A percentile compares a stretch with the other conserved stretches of the same genome.
Evolutionary conservation across 2,113 vertebrate genomes (phyloP).

Genomic region (Myotis yumanensis): DNA sequence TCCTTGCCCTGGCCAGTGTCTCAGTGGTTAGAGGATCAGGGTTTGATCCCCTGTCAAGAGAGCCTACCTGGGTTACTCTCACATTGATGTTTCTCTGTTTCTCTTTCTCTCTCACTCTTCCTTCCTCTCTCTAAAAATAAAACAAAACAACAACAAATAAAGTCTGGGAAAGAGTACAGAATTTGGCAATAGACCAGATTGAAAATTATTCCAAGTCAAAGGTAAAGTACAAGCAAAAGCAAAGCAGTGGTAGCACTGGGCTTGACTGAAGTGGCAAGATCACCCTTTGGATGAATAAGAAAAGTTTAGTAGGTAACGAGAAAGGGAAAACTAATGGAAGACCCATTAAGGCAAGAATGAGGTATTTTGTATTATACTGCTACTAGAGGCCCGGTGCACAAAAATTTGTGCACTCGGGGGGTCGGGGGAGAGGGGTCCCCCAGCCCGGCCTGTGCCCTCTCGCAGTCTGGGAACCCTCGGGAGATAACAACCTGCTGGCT

Average conservation of each 20-base stretch:
- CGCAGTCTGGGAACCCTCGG: no score
- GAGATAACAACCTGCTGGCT: no score
- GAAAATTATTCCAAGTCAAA: neutral
- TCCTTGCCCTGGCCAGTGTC: neutral
- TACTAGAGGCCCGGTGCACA: no score
- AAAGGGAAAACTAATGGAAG: neutral
- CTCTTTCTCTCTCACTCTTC: neutral
- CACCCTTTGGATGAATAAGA: neutral
- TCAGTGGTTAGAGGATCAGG: neutral
- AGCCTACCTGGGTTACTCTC: neutral
- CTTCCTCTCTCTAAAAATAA: neutral
- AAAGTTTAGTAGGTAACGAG: neutral
- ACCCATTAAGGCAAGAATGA: neutral
- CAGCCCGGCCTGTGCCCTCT: no score
- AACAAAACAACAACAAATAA: neutral
- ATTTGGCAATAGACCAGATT: neutral
- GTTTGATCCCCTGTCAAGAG: neutral
- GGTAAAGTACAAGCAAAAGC: neutral
- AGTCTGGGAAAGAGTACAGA: neutral
- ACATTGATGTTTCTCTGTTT: neutral
- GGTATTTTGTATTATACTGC: neutral
- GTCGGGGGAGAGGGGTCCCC: no score
- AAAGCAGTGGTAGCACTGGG: neutral
- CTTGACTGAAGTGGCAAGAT: neutral
- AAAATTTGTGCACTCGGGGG: no score